A percentile compares a stretch with the other conserved stretches of the same genome.
Evolutionary conservation across 2,888 invertebrate genomes (phyloP).

Genomic region (Drosophila colorata): DNA sequence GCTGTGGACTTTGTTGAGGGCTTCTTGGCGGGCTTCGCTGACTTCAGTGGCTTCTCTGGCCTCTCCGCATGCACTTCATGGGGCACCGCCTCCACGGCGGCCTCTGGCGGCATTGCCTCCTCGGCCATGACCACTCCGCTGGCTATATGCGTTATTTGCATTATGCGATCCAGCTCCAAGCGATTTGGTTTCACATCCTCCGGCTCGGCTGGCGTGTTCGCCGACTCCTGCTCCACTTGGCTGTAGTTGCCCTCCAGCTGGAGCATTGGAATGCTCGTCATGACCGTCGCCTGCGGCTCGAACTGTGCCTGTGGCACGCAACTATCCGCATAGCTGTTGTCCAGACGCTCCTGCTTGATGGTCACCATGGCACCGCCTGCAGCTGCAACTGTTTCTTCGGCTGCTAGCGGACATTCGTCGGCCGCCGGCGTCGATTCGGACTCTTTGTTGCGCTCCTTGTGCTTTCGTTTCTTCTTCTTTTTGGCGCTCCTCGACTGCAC

Average conservation of each 20-base stretch:
- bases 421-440: neutral
- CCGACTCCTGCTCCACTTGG: constrained; percentile 15
- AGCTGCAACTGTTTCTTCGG: constrained; percentile 1
- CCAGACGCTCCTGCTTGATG: constrained; percentile 77
- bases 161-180: constrained; percentile 77
- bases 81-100: constrained; percentile 39
- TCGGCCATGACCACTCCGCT: constrained; percentile 74
- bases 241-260: constrained; percentile 72
- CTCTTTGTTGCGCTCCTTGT: constrained; percentile 65
- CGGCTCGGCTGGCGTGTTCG: neutral
- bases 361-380: constrained; percentile 40
- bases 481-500: constrained; percentile 65
- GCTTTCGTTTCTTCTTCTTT: constrained; percentile 83
- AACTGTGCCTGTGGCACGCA: constrained; percentile 13
- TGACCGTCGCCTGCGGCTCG: constrained; percentile 62
- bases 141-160: constrained; percentile 79
- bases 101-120: constrained; percentile 56
- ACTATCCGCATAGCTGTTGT: constrained; percentile 41
- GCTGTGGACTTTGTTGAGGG: constrained; percentile 40
- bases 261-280: constrained; percentile 80
- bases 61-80: constrained; percentile 16
- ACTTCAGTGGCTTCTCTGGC: neutral
- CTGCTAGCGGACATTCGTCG: neutral
- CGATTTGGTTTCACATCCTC: constrained; percentile 82
- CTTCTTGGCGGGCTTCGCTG: neutral